Percentiles rank a stretch among this genome's conserved stretches.
These are phyloP conservation scores for Arnoldichthys spilopterus DNA, from an alignment of 2,797 vertebrate genomes.

Conservation along the genomic window DNA sequence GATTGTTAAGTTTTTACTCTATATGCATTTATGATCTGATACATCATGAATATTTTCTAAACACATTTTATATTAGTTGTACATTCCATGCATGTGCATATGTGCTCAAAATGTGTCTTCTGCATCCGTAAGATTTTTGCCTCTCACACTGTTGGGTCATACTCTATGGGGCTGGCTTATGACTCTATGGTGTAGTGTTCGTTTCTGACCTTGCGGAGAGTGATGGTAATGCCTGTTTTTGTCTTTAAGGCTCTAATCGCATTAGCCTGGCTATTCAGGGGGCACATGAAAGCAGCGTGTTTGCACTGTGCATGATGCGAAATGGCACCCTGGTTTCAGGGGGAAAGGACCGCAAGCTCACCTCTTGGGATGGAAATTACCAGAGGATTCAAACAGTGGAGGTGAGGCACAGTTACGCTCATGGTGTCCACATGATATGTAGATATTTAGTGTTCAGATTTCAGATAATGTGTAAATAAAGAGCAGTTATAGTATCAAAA, in stretches of 20 bases:
- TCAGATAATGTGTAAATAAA: neutral
- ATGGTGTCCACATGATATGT: neutral
- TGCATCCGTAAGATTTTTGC: neutral
- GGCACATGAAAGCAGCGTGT: slow-evolving; percentile 95
- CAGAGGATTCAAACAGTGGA: slow-evolving; percentile 90
- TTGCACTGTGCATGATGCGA: slow-evolving; percentile 94
- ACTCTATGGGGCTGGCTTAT: slow-evolving; percentile 25
- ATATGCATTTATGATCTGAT: neutral
- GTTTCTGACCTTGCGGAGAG: slow-evolving; percentile 20
- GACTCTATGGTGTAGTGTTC: slow-evolving; percentile 11
- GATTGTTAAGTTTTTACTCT: neutral
- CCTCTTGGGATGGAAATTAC: slow-evolving; percentile 93
- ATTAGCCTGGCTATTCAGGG: slow-evolving; percentile 92
- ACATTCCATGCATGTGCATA: neutral
- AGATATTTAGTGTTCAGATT: neutral
- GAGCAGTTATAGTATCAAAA: neutral
- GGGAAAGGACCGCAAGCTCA: slow-evolving; percentile 92
- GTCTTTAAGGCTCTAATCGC: slow-evolving; percentile 88
- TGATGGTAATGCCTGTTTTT: slow-evolving; percentile 46
- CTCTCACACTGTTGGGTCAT: slow-evolving; percentile 9
- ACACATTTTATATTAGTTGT: neutral
- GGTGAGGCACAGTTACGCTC: slow-evolving; percentile 72
- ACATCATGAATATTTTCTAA: slow-evolving; percentile 20
- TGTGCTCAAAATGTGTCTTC: neutral
- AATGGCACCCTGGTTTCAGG: slow-evolving; percentile 93